Conservation (phyloP, 2,797 vertebrate genomes). For the Eremophila alpestris region DNA sequence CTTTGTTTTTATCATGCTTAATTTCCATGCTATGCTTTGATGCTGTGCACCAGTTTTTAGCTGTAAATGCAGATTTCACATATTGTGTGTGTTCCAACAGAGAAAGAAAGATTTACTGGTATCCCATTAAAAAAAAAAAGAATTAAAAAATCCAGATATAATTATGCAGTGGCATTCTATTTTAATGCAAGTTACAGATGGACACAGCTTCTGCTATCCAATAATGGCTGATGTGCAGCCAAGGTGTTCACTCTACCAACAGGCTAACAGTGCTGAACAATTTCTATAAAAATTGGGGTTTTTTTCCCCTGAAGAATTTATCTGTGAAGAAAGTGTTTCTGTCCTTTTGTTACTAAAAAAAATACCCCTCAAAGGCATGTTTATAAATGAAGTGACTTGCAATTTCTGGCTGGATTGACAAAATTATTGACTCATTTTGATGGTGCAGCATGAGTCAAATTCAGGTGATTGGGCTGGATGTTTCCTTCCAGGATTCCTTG, state of each 20-base stretch:
- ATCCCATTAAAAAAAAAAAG: neutral
- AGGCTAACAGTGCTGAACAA: neutral
- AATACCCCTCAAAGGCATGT: neutral
- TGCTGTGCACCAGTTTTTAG: neutral
- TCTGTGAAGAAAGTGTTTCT: neutral
- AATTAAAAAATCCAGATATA: constrained; percentile 2
- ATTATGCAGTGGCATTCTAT: constrained; percentile 53
- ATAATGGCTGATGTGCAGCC: constrained; percentile 50
- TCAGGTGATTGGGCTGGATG: neutral
- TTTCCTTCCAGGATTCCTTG: neutral
- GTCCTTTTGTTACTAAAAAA: neutral
- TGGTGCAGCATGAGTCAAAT: neutral
- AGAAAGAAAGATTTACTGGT: constrained; percentile 2
- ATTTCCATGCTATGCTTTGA: constrained; percentile 25
- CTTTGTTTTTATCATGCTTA: constrained; percentile 20
- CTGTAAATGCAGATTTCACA: neutral
- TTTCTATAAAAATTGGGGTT: constrained; percentile 5
- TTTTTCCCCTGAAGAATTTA: neutral
- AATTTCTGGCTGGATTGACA: neutral
- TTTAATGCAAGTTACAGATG: constrained; percentile 63
- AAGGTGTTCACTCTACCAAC: constrained; percentile 39
- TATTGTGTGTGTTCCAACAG: neutral
- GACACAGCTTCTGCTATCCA: constrained; percentile 50
- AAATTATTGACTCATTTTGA: neutral
- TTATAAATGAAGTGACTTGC: neutral